Conservation (phyloP, 2,113 vertebrate species). For the Sander vitreus region DNA sequence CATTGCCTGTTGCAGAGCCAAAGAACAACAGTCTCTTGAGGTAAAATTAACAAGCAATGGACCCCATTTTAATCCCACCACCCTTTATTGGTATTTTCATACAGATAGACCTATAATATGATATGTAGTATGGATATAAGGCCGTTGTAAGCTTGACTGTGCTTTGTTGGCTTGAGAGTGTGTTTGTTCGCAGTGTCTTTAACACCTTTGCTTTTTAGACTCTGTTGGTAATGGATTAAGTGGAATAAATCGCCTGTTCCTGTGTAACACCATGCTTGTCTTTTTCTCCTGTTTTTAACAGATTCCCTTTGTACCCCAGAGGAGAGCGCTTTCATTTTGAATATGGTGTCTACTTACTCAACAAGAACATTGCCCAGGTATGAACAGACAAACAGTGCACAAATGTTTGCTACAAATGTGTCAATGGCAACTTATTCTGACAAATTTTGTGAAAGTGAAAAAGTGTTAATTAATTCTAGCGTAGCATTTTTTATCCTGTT, state of each 20-base stretch:
- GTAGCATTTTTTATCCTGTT: not conserved
- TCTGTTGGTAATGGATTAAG: not conserved
- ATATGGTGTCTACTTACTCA: constrained; percentile 98
- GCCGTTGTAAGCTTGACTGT: constrained; percentile 1
- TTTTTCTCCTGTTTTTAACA: constrained; percentile 71
- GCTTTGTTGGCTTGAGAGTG: not conserved
- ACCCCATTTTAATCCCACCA: constrained; percentile 4
- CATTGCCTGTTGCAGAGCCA: constrained; percentile 6
- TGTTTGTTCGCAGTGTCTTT: not conserved
- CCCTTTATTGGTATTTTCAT: constrained; percentile 34
- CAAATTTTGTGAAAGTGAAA: not conserved
- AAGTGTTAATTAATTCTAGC: not conserved
- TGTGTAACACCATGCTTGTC: constrained; percentile 26
- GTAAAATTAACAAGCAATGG: constrained; percentile 49
- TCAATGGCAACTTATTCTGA: not conserved
- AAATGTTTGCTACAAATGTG: not conserved
- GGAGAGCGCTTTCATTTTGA: constrained; percentile 98
- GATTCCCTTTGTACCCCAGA: constrained; percentile 95
- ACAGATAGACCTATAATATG: not conserved
- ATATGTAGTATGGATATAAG: constrained; percentile 20
- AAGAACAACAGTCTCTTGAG: constrained; percentile 19
- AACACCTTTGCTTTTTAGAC: constrained; percentile 8
- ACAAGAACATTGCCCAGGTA: constrained; percentile 99
- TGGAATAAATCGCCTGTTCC: constrained; percentile 17
- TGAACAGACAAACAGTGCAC: not conserved